Evolutionary conservation across 2,888 invertebrate species (phyloP).

Genomic region (Drosophila multiciliata): DNA sequence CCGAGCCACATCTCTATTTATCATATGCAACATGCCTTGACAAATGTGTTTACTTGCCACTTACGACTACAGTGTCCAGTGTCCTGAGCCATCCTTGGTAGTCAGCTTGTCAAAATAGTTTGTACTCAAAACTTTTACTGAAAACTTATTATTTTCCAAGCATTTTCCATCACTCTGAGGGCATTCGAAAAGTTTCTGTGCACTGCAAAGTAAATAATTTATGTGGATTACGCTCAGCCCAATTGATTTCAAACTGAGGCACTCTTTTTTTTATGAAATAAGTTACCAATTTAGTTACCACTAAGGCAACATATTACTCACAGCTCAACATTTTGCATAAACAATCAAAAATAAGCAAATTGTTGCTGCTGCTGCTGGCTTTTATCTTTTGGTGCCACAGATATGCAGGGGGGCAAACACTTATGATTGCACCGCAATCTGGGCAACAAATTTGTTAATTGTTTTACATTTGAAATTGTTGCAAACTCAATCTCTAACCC

Average conservation of each 20-base stretch:
- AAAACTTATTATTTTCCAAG: background rate
- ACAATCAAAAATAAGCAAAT: background rate
- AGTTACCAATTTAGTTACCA: background rate
- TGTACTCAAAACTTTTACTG: background rate
- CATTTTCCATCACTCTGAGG: background rate
- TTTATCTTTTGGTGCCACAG: conserved; percentile 3
- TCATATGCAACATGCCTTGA: conserved; percentile 22
- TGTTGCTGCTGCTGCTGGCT: background rate
- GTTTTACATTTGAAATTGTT: conserved; percentile 48
- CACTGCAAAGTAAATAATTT: background rate
- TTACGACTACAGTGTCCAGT: conserved; percentile 6
- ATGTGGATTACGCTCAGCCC: background rate
- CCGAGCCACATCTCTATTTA: conserved; percentile 3
- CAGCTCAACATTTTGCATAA: background rate
- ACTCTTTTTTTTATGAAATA: background rate
- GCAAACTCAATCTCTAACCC: conserved; percentile 21
- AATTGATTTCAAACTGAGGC: background rate
- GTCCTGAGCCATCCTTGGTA: background rate
- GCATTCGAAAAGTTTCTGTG: background rate
- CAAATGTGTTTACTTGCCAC: conserved; percentile 15
- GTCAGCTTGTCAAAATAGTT: background rate
- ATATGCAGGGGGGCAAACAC: background rate
- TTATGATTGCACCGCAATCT: conserved; percentile 38
- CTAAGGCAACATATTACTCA: background rate
- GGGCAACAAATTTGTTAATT: conserved; percentile 56